Evolutionary conservation across 1,140 invertebrate species (phyloP).

Genomic region (Diploscapter pachys): DNA sequence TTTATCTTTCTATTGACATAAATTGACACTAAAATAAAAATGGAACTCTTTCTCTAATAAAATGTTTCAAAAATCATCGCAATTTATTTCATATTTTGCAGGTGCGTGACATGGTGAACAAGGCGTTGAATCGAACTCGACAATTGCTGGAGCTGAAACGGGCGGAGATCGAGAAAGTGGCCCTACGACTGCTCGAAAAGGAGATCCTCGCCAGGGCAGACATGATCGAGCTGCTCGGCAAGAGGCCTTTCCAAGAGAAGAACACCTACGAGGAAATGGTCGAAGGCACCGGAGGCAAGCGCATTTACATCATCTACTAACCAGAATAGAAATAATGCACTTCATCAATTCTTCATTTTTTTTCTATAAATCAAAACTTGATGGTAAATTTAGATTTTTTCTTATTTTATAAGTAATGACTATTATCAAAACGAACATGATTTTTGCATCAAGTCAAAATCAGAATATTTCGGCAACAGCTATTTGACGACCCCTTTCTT

Average conservation of each 20-base stretch:
- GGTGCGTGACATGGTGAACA: constrained; percentile 72
- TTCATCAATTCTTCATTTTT: background rate
- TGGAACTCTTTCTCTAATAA: too few relatives aligned
- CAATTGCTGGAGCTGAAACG: constrained; percentile 80
- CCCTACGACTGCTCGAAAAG: constrained; percentile 83
- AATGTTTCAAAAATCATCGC: too few relatives aligned
- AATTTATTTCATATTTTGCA: constrained; percentile 3
- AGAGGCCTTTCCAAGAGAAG: constrained; percentile 93
- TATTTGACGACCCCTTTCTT: too few relatives aligned
- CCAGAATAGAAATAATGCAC: too few relatives aligned
- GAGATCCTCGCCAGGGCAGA: constrained; percentile 93
- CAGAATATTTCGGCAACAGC: too few relatives aligned
- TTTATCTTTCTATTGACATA: too few relatives aligned
- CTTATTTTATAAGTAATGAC: too few relatives aligned
- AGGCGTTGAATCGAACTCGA: constrained; percentile 77
- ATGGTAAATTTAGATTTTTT: too few relatives aligned
- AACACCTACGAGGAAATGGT: constrained; percentile 99
- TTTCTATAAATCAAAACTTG: too few relatives aligned
- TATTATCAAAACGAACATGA: too few relatives aligned
- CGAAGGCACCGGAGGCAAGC: constrained; percentile 78
- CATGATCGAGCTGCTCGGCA: constrained; percentile 92
- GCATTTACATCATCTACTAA: background rate
- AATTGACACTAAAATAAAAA: too few relatives aligned
- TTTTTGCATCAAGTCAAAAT: too few relatives aligned
- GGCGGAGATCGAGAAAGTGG: constrained; percentile 86